Base-by-base conservation (phyloP, 2,797 vertebrate genomes). In the Percopsis omiscomaycus region DNA sequence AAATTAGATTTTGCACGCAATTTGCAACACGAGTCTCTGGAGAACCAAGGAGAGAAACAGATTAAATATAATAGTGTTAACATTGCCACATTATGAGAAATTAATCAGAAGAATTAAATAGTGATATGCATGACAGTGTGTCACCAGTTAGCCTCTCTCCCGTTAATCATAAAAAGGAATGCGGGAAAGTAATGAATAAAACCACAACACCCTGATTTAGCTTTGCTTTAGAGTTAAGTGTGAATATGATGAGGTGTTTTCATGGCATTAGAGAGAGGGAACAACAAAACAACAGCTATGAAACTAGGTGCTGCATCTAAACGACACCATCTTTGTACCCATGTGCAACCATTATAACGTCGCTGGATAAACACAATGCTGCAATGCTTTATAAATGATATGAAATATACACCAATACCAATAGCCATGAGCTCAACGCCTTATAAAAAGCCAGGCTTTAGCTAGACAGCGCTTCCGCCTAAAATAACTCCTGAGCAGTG, bases 401-500 rank as follows among this genome's bases (percentile, higher is more conserved):
- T 2, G 64, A 46, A 4, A 57, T 42, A 61, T 57, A 3, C 22
- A 13, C 52, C 29, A 57, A 42, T 10, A 47, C 2, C n/a, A 61
- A 63, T 5, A 55, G 8, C 29, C 32, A 37, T 37, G 32, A 37
- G 3, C 32, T 27, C 56, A 66, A 61, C 11, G 22, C 10, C 1
- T 47, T 30, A 57, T 53, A 54, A 54, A 15, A 67, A 37, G 32
- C 32, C 32, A 37, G 32, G 32, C 5, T 37, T 5, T 37, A 37
- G 32, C 32, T 37, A 44, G 42, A 15, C n/a, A 57, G 53, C 16
- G 14, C 22, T 59, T 54, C 27, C 64, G 30, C 14, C 15, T 49
- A 14, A 55, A 10, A 32, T 10, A 46, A 65, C 51, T 59, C 29
- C 62, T 71, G 30, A 58, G 30, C 15, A 22, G 14, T 3, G 52